Evolutionary conservation across 1,140 invertebrate species (phyloP), one percentile per base, ranked within the genome.

Genomic region (Battus philenor): DNA sequence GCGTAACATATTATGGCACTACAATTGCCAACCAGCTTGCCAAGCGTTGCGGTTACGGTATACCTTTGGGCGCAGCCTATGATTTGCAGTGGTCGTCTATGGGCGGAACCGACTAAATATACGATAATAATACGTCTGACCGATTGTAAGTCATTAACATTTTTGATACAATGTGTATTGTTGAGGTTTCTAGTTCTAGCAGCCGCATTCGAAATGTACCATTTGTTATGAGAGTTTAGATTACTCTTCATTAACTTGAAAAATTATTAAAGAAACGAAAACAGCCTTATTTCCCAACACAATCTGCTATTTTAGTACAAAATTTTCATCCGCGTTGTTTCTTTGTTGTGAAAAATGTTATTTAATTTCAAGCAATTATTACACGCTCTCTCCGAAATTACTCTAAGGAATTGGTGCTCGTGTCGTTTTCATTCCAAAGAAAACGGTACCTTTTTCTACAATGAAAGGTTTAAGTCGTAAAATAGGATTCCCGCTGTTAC

Each of bases 291-390:
- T 74, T 68, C 55, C 53, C 50, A 70, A 68, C 60, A 52, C 60
- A 74, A 68, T 71, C 67, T 61, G 58, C 61, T 49, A 62, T 72
- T 72, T 64, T 58, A 51, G 65, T 63, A 10, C 65, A 61, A 71
- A 72, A 70, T 76, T 76, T 69, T 54, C 73, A 71, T 76, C 58
- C 65, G 48, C 63, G 50, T 63, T 67, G 62, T 74, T 80, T 78
- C 69, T 83, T 75, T 80, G 70, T 81, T 77, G 71, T 81, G 76
- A 84, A 80, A 81, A 80, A 81, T 80, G 60, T 81, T 80, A 81
- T 84, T 84, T 80, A 84, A 84, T 84, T 81, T 78, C 54, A 47
- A 68, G 68, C 80, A 84, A 84, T 84, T 84, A 84, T 84, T 81
- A 81, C 74, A 78, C 67, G 72, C 74, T 67, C 74, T 81, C 70